Evolutionary conservation across 2,888 invertebrate genomes (phyloP).

Genomic region (Cephus runcator): DNA sequence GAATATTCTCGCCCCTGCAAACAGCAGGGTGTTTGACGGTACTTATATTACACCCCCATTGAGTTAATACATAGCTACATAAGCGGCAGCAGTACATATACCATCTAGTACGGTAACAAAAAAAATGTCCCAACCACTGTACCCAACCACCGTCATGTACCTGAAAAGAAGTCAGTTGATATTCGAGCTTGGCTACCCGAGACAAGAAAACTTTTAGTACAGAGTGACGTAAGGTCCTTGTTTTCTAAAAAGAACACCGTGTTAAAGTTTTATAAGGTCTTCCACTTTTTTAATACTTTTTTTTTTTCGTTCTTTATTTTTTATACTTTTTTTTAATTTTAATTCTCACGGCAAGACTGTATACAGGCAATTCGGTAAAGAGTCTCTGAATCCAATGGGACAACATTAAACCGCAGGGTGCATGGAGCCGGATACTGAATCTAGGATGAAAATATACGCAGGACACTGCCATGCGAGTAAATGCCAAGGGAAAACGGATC

Average conservation of each 20-base stretch:
- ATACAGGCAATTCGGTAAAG: neutral
- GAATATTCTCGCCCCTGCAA: neutral
- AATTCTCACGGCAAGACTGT: neutral
- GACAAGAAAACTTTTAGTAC: neutral
- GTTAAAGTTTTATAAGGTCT: neutral
- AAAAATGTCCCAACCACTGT: neutral
- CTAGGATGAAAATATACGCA: conserved; percentile 5
- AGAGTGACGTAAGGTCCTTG: neutral
- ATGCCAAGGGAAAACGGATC: conserved; percentile 26
- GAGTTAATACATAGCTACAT: neutral
- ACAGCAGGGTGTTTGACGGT: neutral
- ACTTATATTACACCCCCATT: neutral
- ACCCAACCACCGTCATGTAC: neutral
- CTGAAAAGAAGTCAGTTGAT: neutral
- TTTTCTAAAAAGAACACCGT: neutral
- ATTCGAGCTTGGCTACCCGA: neutral
- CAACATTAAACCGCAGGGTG: neutral
- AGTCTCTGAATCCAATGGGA: neutral
- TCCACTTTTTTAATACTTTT: neutral
- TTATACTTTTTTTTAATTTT: neutral
- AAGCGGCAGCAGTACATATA: neutral
- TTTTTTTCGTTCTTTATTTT: too few species aligned
- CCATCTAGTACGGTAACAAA: neutral
- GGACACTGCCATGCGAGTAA: neutral
- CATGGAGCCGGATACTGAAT: neutral